Conservation (phyloP, 2,888 invertebrate species). For the Lasius platythorax region DNA sequence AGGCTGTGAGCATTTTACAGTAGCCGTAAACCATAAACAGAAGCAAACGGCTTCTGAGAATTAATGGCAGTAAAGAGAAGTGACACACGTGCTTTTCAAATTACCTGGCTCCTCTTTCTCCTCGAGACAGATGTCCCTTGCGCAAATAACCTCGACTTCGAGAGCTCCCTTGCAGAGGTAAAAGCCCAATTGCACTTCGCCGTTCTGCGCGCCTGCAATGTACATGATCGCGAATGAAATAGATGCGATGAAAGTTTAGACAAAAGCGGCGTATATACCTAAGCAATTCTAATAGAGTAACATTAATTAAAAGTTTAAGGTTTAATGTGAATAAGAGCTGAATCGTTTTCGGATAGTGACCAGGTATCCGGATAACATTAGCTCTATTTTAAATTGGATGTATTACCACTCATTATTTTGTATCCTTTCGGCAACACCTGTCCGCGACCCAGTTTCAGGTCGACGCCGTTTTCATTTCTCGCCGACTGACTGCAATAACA, state of each 20-base stretch:
- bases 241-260: not conserved
- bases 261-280: not conserved
- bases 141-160: slow-evolving; percentile 94
- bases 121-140: slow-evolving; percentile 90
- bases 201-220: slow-evolving; percentile 88
- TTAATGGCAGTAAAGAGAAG: slow-evolving; percentile 4
- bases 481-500: slow-evolving; percentile 75
- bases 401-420: slow-evolving; percentile 87
- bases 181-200: slow-evolving; percentile 95
- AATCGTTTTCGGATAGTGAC: not conserved
- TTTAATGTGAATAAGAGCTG: not conserved
- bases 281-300: not conserved
- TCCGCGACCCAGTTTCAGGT: slow-evolving; percentile 91
- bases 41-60: slow-evolving; percentile 12
- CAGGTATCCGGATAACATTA: not conserved
- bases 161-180: slow-evolving; percentile 96
- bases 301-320: not conserved
- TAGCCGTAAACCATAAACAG: slow-evolving; percentile 11
- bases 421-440: slow-evolving; percentile 93
- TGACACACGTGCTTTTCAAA: not conserved
- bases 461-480: slow-evolving; percentile 82
- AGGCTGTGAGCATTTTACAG: slow-evolving; percentile 21
- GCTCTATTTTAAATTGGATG: not conserved
- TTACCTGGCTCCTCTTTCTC: slow-evolving; percentile 91
- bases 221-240: slow-evolving; percentile 4